Evolutionary conservation across 2,797 vertebrate genomes (phyloP).

Genomic region (Argya squamiceps): DNA sequence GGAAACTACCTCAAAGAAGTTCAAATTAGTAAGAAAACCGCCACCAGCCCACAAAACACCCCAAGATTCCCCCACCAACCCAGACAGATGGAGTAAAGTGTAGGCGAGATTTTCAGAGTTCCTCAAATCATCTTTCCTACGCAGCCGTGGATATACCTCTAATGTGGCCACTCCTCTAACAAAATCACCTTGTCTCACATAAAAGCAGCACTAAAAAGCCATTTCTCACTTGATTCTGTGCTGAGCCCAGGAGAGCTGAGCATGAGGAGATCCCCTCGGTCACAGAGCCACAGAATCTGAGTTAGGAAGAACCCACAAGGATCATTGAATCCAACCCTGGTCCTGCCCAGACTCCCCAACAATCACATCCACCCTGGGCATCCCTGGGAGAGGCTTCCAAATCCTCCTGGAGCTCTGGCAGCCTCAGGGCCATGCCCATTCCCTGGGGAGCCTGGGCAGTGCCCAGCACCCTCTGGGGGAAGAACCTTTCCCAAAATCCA

Average conservation of each 20-base stretch:
- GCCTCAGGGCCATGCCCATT: rapidly evolving
- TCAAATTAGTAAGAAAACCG: not conserved
- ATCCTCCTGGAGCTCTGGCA: not conserved
- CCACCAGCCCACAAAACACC: not conserved
- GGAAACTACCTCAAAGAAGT: not conserved
- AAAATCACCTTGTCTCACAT: rapidly evolving
- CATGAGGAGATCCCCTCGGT: not conserved
- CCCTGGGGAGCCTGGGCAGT: not conserved
- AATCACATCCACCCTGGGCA: not conserved
- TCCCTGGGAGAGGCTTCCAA: rapidly evolving
- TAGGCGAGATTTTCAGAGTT: not conserved
- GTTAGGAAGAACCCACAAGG: not conserved
- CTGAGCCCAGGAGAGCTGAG: not conserved
- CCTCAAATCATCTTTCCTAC: not conserved
- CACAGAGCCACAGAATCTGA: not conserved
- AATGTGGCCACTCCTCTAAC: not conserved
- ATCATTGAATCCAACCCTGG: rapidly evolving
- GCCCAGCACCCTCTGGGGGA: not conserved
- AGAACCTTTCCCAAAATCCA: no score
- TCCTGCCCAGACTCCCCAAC: not conserved
- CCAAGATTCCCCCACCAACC: not conserved
- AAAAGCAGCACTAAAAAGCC: not conserved
- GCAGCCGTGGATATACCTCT: not conserved
- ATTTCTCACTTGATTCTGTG: not conserved
- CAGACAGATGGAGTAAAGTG: not conserved